Conservation (phyloP, 2,797 vertebrate genomes). For the Buphagus erythrorhynchus region DNA sequence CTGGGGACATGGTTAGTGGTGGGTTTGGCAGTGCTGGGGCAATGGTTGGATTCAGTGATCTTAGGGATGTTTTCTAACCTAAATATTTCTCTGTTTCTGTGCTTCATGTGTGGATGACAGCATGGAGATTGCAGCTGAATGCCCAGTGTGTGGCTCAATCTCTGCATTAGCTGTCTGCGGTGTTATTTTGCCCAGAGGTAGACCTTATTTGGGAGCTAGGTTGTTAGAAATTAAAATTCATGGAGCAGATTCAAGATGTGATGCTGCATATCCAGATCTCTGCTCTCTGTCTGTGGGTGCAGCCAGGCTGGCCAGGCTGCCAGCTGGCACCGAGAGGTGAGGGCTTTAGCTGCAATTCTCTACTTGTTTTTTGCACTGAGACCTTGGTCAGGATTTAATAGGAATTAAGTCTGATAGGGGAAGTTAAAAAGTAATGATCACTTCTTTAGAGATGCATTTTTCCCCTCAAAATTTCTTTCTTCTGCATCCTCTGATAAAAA, state of each 20-base stretch:
- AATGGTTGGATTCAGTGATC: neutral
- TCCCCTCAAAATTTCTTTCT: neutral
- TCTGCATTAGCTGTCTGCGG: neutral
- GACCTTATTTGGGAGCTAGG: neutral
- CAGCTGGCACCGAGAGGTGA: neutral
- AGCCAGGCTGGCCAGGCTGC: neutral
- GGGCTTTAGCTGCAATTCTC: neutral
- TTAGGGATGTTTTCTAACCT: neutral
- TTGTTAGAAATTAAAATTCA: neutral
- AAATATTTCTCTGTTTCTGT: neutral
- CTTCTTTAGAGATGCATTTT: neutral
- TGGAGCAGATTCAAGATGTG: neutral
- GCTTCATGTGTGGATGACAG: neutral
- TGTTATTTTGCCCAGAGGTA: neutral
- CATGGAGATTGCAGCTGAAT: neutral
- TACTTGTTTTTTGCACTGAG: neutral
- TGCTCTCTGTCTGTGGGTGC: neutral
- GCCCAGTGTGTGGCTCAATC: fast-evolving
- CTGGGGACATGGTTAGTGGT: neutral
- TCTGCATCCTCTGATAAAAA: neutral
- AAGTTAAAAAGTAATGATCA: neutral
- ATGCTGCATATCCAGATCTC: neutral
- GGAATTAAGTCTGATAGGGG: neutral
- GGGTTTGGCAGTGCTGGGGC: neutral
- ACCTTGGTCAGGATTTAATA: neutral